A percentile compares a stretch with the other conserved stretches of the same genome.
These are phyloP conservation scores for Ladona fulva DNA, from an alignment of 1,140 invertebrate species.

Conservation along the genomic window DNA sequence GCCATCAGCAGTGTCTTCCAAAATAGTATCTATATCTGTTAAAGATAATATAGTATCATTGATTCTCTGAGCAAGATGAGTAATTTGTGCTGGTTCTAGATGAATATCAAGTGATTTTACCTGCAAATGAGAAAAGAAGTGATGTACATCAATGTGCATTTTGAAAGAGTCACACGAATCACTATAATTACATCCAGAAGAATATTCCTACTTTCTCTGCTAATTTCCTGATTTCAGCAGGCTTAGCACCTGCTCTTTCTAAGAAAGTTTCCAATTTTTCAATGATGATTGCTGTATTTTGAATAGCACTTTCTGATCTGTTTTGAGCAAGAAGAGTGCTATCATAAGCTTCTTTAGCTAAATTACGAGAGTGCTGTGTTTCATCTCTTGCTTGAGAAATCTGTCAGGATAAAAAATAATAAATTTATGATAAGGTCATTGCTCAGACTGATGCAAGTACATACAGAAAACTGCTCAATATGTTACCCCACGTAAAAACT, in stretches of 20 bases:
- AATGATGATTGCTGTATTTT: slow-evolving; percentile 47
- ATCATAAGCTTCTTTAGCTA: slow-evolving; percentile 51
- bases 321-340: slow-evolving; percentile 45
- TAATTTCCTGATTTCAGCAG: slow-evolving; percentile 67
- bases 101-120: slow-evolving; percentile 41
- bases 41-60: slow-evolving; percentile 74
- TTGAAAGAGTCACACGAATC: no score
- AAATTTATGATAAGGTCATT: not conserved
- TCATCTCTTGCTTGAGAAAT: slow-evolving; percentile 48
- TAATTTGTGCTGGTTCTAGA: slow-evolving; percentile 76
- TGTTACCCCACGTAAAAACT: slow-evolving; percentile 50
- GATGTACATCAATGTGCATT: no score
- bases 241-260: slow-evolving; percentile 62
- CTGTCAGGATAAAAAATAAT: slow-evolving; percentile 32
- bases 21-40: slow-evolving; percentile 82
- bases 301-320: slow-evolving; percentile 43
- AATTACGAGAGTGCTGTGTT: slow-evolving; percentile 43
- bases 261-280: slow-evolving; percentile 66
- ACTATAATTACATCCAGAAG: no score
- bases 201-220: slow-evolving; percentile 58
- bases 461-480: not conserved
- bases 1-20: slow-evolving; percentile 73
- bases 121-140: not conserved
- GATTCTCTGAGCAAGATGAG: slow-evolving; percentile 69
- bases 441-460: not conserved